Conservation (phyloP, 2,797 vertebrate species). For the Todus mexicanus region DNA sequence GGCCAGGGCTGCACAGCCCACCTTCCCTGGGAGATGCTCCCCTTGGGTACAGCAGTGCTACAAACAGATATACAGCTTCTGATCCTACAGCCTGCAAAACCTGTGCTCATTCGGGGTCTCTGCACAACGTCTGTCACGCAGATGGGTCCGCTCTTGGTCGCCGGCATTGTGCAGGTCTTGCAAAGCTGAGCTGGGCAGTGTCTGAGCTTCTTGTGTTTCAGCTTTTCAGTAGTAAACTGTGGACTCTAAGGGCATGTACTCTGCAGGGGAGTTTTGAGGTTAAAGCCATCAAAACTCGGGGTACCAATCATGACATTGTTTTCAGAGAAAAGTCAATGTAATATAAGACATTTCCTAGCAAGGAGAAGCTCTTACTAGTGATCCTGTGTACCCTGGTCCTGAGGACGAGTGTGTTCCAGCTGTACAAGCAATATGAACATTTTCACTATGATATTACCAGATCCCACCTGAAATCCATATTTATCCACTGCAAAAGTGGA, state of each 20-base stretch:
- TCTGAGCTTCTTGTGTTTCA: background rate
- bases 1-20: background rate
- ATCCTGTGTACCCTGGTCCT: background rate
- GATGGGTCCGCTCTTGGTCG: rapidly evolving
- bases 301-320: background rate
- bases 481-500: background rate
- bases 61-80: rapidly evolving
- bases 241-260: background rate
- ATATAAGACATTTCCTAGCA: background rate
- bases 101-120: background rate
- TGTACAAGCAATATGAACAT: background rate
- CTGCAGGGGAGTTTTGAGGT: background rate
- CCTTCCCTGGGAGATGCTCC: background rate
- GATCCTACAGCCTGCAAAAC: background rate
- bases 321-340: background rate
- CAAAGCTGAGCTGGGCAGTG: background rate
- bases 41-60: background rate
- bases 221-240: background rate
- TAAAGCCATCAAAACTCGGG: background rate
- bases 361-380: background rate
- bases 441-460: background rate
- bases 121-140: rapidly evolving
- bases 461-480: background rate
- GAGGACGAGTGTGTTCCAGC: background rate
- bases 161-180: background rate